These are phyloP conservation scores for Saguinus oedipus DNA, from an alignment of 2,797 vertebrate species.

Conservation along the genomic window DNA sequence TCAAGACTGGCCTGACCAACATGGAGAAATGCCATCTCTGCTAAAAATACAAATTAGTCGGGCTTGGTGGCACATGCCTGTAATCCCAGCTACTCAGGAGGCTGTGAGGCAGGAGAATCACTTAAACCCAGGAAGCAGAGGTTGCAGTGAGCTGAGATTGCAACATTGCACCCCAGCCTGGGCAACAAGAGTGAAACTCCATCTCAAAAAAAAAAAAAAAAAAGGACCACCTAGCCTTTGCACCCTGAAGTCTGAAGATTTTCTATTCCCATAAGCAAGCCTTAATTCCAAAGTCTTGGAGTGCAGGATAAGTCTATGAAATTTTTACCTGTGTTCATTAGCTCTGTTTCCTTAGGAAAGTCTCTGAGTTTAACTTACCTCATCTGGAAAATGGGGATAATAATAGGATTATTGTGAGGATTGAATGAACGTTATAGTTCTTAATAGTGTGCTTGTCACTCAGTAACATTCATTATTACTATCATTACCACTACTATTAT, in stretches of 20 bases:
- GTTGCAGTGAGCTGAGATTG: too few relatives aligned
- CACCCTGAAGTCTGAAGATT: constrained; percentile 17
- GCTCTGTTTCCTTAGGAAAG: not conserved
- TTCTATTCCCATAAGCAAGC: not conserved
- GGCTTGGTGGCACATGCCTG: too few relatives aligned
- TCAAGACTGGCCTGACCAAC: too few relatives aligned
- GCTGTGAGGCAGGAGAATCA: too few relatives aligned
- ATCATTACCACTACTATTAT: not conserved
- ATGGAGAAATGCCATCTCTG: too few relatives aligned
- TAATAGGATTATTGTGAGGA: not conserved
- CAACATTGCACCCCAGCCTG: too few relatives aligned
- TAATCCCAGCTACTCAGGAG: too few relatives aligned
- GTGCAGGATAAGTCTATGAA: constrained; percentile 20
- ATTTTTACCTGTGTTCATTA: constrained; percentile 1
- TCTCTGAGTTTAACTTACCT: constrained; percentile 15
- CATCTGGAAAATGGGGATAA: not conserved
- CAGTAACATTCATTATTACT: not conserved
- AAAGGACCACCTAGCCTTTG: not conserved
- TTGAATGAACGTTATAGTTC: not conserved
- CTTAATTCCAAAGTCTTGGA: not conserved
- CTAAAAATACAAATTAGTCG: too few relatives aligned
- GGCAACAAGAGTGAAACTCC: too few relatives aligned
- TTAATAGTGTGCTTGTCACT: not conserved
- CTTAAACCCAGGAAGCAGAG: too few relatives aligned
- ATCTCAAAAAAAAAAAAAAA: too few relatives aligned